Conservation (phyloP, 2,113 vertebrate genomes). For the Otus sunia region DNA sequence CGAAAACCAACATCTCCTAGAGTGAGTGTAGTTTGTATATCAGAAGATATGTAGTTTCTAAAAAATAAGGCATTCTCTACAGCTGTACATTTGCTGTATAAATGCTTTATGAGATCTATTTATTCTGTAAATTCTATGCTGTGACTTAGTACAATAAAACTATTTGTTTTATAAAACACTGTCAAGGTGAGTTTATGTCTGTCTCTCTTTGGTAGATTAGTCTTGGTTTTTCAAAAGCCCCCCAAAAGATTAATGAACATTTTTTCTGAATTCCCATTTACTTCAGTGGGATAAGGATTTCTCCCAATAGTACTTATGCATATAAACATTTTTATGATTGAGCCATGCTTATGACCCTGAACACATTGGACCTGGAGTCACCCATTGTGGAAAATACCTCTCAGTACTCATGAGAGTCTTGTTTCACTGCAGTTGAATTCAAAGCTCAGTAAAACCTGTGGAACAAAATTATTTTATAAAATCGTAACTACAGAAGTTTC, state of each 20-base stretch:
- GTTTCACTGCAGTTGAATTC: background rate
- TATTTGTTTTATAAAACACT: background rate
- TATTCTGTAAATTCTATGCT: background rate
- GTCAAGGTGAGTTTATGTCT: background rate
- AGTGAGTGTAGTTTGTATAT: background rate
- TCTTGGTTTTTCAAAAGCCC: background rate
- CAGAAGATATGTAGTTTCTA: background rate
- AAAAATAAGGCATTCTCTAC: background rate
- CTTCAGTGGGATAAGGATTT: background rate
- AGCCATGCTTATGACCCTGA: background rate
- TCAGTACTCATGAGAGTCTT: background rate
- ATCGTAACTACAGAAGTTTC: background rate
- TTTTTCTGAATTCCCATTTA: background rate
- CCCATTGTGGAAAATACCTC: background rate
- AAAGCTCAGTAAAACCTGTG: background rate
- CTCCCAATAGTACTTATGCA: background rate
- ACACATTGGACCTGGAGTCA: background rate
- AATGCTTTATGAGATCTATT: background rate
- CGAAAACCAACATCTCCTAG: background rate
- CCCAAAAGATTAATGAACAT: background rate
- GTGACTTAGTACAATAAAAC: background rate
- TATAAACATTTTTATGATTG: background rate
- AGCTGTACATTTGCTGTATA: background rate
- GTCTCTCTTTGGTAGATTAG: background rate
- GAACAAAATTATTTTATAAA: slow-evolving; percentile 36